A percentile compares a stretch with the other conserved stretches of the same genome.
phyloP scores from a whole-genome alignment of 2,888 invertebrate species.

The Leptogaster cylindrica region DNA sequence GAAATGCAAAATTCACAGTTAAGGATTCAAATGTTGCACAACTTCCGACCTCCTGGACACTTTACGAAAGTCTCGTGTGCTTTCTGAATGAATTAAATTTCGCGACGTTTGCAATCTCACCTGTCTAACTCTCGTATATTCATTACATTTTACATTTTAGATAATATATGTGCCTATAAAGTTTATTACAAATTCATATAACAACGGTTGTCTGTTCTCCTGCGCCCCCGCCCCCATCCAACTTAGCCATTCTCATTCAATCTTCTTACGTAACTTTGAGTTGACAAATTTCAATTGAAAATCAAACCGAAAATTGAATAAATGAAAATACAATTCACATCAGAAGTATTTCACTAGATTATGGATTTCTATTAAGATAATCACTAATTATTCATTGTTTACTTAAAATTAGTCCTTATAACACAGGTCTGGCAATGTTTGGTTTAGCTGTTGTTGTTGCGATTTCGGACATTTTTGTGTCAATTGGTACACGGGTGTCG shows the following conservation, averaged over 20 bases:
- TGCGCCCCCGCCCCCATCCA: not conserved
- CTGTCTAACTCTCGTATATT: constrained; percentile 18
- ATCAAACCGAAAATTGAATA: constrained; percentile 27
- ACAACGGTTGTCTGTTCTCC: constrained; percentile 26
- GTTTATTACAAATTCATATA: constrained; percentile 38
- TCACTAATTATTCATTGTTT: constrained; percentile 28
- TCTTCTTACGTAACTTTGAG: constrained; percentile 8
- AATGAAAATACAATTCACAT: constrained; percentile 26
- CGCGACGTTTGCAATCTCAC: too few relatives aligned
- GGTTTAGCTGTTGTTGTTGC: constrained; percentile 89
- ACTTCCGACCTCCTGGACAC: too few relatives aligned
- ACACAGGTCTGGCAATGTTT: constrained; percentile 63
- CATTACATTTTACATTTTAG: constrained; percentile 22
- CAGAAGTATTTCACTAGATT: constrained; percentile 33
- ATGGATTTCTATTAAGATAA: constrained; percentile 25
- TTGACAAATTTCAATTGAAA: constrained; percentile 31
- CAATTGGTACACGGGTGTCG: constrained; percentile 87
- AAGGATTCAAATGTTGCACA: too few relatives aligned
- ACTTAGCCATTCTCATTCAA: constrained; percentile 2
- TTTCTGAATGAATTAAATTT: too few relatives aligned
- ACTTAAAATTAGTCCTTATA: constrained; percentile 54
- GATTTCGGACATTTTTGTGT: constrained; percentile 87
- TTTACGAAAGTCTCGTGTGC: too few relatives aligned
- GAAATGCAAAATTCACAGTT: too few relatives aligned
- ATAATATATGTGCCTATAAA: constrained; percentile 37